phyloP scores from a whole-genome alignment of 2,888 invertebrate genomes.

The Tachina lurida region DNA sequence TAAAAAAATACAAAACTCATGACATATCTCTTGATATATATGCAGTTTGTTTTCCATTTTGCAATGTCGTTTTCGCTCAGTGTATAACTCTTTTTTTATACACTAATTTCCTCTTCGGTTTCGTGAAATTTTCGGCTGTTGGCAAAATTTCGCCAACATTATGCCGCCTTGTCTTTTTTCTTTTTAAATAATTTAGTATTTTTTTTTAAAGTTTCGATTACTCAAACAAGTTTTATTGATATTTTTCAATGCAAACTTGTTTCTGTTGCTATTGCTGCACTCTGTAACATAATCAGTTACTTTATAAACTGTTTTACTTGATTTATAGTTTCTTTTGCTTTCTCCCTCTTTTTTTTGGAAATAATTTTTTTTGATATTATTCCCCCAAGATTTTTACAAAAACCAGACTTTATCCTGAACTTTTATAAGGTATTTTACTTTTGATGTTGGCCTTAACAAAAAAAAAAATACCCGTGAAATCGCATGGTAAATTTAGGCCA shows the following conservation, averaged over 20 bases:
- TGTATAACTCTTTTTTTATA: too few species aligned
- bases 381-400: conserved; percentile 22
- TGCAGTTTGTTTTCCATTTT: too few species aligned
- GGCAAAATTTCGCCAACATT: too few species aligned
- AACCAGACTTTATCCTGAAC: background rate
- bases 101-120: too few species aligned
- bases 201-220: too few species aligned
- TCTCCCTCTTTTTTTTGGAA: background rate
- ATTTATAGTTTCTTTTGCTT: background rate
- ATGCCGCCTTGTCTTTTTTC: too few species aligned
- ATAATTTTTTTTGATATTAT: background rate
- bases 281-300: conserved; percentile 12
- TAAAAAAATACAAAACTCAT: too few species aligned
- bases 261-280: background rate
- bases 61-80: too few species aligned
- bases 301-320: conserved; percentile 14
- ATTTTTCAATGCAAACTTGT: background rate
- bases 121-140: too few species aligned
- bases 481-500: conserved; percentile 49
- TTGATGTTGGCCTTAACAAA: conserved; percentile 12
- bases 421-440: conserved; percentile 6
- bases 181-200: too few species aligned
- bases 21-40: too few species aligned
- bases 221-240: too few species aligned
- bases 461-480: conserved; percentile 28